phyloP scores from a whole-genome alignment of 2,888 invertebrate species.

The Deilephila elpenor region DNA sequence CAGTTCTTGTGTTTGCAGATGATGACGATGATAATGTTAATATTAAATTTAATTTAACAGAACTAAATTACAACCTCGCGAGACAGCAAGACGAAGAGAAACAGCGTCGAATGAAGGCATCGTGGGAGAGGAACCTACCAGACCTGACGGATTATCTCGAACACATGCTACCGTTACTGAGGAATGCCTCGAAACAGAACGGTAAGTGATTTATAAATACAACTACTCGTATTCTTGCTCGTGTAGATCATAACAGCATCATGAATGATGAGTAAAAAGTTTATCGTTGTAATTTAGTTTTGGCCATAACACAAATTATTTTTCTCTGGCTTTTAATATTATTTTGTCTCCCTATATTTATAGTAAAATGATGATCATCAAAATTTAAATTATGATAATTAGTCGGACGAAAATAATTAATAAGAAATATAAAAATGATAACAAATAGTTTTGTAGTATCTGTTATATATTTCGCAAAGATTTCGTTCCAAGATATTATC shows the following conservation, averaged over 20 bases:
- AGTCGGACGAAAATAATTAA: no score
- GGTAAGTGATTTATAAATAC: slow-evolving; percentile 55
- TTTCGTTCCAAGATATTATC: slow-evolving; percentile 4
- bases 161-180: slow-evolving; percentile 73
- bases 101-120: slow-evolving; percentile 67
- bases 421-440: no score
- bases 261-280: no score
- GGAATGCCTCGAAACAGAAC: slow-evolving; percentile 75
- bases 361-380: no score
- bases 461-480: background rate
- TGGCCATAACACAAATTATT: no score
- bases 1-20: no score
- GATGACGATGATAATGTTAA: background rate
- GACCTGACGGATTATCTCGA: slow-evolving; percentile 68
- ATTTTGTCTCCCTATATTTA: no score
- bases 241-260: no score
- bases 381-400: no score
- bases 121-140: slow-evolving; percentile 77
- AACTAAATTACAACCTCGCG: slow-evolving; percentile 70
- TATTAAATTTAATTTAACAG: slow-evolving; percentile 49
- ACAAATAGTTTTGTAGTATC: background rate
- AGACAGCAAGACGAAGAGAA: slow-evolving; percentile 70
- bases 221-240: no score
- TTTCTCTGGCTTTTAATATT: no score
- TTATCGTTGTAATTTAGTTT: no score